These are phyloP conservation scores for Hypercompe scribonia DNA, from an alignment of 2,888 invertebrate genomes.

Conservation along the genomic window DNA sequence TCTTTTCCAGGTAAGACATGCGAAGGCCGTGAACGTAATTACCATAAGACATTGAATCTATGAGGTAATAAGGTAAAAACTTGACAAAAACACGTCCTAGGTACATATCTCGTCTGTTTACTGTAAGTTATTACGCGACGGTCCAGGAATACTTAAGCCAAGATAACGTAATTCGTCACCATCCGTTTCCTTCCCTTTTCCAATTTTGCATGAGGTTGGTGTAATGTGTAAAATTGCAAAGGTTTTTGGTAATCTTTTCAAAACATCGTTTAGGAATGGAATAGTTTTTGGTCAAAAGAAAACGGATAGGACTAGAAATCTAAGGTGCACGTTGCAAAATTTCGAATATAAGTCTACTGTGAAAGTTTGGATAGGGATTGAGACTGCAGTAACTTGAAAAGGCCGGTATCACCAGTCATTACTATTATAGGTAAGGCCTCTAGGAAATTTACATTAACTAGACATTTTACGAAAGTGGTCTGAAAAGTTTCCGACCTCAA, in stretches of 20 bases:
- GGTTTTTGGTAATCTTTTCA: too few relatives aligned
- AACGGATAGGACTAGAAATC: not conserved
- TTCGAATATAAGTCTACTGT: too few relatives aligned
- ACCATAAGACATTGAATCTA: slow-evolving; percentile 17
- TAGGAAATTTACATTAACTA: not conserved
- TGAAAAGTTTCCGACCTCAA: too few relatives aligned
- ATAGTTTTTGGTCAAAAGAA: not conserved
- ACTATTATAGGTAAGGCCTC: not conserved
- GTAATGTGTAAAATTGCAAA: not conserved
- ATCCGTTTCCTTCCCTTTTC: not conserved
- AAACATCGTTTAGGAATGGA: not conserved
- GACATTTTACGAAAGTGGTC: too few relatives aligned
- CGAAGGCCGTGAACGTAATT: slow-evolving; percentile 21
- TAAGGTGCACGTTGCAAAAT: not conserved
- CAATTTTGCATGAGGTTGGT: not conserved
- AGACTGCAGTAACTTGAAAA: not conserved
- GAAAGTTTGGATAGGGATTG: not conserved
- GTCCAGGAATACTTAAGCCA: not conserved
- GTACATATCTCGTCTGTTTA: not conserved
- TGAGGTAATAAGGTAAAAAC: slow-evolving; percentile 26
- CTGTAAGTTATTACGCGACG: not conserved
- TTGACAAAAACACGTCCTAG: not conserved
- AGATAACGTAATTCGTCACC: not conserved
- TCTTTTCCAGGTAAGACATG: slow-evolving; percentile 49
- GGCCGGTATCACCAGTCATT: too few relatives aligned